Base-by-base conservation (phyloP, 1,140 invertebrate genomes). In the Musca domestica region DNA sequence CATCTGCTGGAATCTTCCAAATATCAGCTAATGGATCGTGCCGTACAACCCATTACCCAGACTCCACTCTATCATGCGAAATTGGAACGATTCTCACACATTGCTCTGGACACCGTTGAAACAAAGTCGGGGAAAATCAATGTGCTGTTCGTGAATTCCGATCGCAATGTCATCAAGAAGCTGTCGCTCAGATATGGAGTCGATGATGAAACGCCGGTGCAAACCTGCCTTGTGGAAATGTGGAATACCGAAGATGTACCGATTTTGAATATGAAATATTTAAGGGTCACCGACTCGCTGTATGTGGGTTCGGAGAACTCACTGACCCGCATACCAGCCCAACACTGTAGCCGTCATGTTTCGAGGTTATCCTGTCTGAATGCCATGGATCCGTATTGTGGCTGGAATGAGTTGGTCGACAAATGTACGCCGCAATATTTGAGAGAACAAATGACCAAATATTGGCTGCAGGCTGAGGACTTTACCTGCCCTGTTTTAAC, bases 321-420 rank as follows among this genome's bases (percentile, higher is more conserved):
- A 17, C 81, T 97, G 0, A 77, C 94, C 0, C 86, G 91, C 46
- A 86, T 96, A 34, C 87, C 91, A 1, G 87, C 92, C 0, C 86
- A 91, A 56, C 90, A 93, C 61, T 98, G 95, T 76, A 83, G 83
- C 22, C 85, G 92, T 2, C 91, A 94, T 81, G 84, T 83, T 19
- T 89, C 85, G 1, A 86, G 87, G 46, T 82, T 87, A 3, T 86
- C 89, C 2, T 98, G 95, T 80, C 74, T 95, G 19, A 90, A 90
- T 73, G 90, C 94, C 0, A 91, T 91, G 83, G 95, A 98, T 82
- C 95, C 95, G 0, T 95, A 97, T 78, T 98, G 95, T 82, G 95
- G 94, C 0, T 98, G 95, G 95, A 90, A 96, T 80, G 89, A 90
- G 66, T 83, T 87, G 3, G 81, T 86, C 5, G 87, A 92, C 63